Evolutionary conservation across 2,888 invertebrate genomes (phyloP), one percentile per base, ranked within the genome.

Genomic region (Toxonevra muliebris): DNA sequence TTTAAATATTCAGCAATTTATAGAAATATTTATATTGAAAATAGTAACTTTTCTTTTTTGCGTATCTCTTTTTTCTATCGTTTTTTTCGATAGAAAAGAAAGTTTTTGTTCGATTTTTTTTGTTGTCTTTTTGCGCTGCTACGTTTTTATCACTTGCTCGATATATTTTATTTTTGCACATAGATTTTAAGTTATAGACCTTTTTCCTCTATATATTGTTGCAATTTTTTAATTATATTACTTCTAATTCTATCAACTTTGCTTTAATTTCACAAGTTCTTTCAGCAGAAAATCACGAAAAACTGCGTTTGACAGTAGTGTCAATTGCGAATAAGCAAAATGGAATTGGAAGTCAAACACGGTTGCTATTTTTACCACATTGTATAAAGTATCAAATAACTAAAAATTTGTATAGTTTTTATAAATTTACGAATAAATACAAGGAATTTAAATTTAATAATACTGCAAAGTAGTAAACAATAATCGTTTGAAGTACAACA

Each of bases 41-140:
- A 2, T 7, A 30, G 30, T 30, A 30, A 7, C 30, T 30, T 30
- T 30, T 30, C 30, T 30, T 30, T 30, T 30, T 30, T 30, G 30
- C 30, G 30, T 30, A 30, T 30, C 30, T 30, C 30, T 30, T 30
- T 4, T 30, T 30, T 30, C 30, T 30, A 30, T 50, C 57, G 52
- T 52, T 42, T 15, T 52, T 52, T 65, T 59, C 43, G 20, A 43
- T 53, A 65, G 58, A 58, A 59, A 54, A 52, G 61, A 65, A 55
- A 61, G 57, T 60, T 65, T 57, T 65, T 59, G n/a, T 50, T 65
- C 64, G 50, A 50, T 52, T 65, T 53, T 30, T 52, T 50, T 58
- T 30, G 12, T 13, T 15, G 15, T 9, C 48, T 65, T 59, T 43
- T 59, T 52, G 52, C 19, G 48, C 41, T 63, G 17, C 1, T 17